These are phyloP conservation scores for Genyomyrus donnyi DNA, from an alignment of 2,113 vertebrate genomes.

Conservation along the genomic window DNA sequence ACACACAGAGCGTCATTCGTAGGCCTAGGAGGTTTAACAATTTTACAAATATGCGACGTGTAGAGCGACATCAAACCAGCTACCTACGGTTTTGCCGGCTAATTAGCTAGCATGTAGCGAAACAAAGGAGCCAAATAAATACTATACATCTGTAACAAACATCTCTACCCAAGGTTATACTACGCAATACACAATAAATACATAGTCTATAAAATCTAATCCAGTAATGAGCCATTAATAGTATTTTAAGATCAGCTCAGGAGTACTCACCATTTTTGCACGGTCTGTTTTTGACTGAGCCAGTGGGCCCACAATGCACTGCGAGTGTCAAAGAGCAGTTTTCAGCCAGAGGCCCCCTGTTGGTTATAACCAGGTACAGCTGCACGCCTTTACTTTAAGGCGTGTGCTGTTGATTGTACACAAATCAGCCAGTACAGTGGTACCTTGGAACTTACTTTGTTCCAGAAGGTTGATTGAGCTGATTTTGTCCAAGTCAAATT, in stretches of 20 bases:
- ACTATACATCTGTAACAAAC: neutral
- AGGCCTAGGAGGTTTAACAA: neutral
- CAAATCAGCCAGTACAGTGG: neutral
- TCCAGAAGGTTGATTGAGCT: no score
- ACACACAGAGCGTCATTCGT: neutral
- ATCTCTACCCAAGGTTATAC: neutral
- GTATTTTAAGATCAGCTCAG: neutral
- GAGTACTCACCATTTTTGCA: constrained; percentile 21
- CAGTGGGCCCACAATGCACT: constrained; percentile 55
- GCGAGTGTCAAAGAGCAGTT: neutral
- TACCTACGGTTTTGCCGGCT: constrained; percentile 50
- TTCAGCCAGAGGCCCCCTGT: neutral
- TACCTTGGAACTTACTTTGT: no score
- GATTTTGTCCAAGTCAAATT: no score
- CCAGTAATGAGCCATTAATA: neutral
- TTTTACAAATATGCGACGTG: neutral
- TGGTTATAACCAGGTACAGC: neutral
- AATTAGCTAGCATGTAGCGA: constrained; percentile 29
- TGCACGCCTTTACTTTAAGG: neutral
- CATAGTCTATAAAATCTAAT: neutral
- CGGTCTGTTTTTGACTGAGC: constrained; percentile 29
- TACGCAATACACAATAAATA: neutral
- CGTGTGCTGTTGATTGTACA: neutral
- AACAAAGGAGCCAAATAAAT: neutral
- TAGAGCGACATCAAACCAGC: neutral